Percentiles rank a stretch among this genome's conserved stretches.
Evolutionary conservation across 1,140 invertebrate genomes (phyloP).

Genomic region (Colletes latitarsis): DNA sequence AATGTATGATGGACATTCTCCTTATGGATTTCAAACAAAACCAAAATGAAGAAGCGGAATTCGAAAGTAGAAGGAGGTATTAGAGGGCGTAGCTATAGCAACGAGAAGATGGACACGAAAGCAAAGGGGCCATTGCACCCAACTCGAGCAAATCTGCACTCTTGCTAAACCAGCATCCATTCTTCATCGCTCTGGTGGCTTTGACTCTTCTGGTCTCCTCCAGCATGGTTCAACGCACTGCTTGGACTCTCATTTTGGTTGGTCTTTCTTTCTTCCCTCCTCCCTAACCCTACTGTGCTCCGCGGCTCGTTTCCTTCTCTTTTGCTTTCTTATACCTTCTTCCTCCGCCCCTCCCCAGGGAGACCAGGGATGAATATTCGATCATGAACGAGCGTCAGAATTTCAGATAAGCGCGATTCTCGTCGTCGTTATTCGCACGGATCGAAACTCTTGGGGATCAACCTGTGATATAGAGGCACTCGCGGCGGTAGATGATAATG

Average conservation of each 20-base stretch:
- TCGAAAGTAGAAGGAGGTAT: slow-evolving; percentile 61
- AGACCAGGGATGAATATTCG: slow-evolving; percentile 61
- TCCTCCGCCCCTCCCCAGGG: slow-evolving; percentile 30
- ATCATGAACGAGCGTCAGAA: slow-evolving; percentile 58
- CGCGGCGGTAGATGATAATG: slow-evolving; percentile 40
- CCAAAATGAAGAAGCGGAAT: slow-evolving; percentile 62
- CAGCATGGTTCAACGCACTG: slow-evolving; percentile 63
- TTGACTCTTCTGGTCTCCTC: slow-evolving; percentile 64
- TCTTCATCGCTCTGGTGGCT: slow-evolving; percentile 73
- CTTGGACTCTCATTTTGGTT: slow-evolving; percentile 53
- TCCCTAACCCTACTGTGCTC: neutral
- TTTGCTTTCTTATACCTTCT: slow-evolving; percentile 21
- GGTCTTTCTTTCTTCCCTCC: slow-evolving; percentile 34
- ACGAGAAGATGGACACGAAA: slow-evolving; percentile 74
- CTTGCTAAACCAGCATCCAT: slow-evolving; percentile 78
- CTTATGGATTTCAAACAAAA: slow-evolving; percentile 75
- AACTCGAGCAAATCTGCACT: slow-evolving; percentile 77
- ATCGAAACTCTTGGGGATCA: slow-evolving; percentile 53
- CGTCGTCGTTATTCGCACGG: slow-evolving; percentile 36
- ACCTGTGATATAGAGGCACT: slow-evolving; percentile 36
- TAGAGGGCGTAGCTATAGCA: slow-evolving; percentile 76
- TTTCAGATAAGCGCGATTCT: slow-evolving; percentile 59
- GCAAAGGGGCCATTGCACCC: slow-evolving; percentile 79
- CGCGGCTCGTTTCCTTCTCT: slow-evolving; percentile 18
- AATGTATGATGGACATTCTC: slow-evolving; percentile 69